Evolutionary conservation across 2,888 invertebrate species (phyloP).

Genomic region (Drosophila monieri): DNA sequence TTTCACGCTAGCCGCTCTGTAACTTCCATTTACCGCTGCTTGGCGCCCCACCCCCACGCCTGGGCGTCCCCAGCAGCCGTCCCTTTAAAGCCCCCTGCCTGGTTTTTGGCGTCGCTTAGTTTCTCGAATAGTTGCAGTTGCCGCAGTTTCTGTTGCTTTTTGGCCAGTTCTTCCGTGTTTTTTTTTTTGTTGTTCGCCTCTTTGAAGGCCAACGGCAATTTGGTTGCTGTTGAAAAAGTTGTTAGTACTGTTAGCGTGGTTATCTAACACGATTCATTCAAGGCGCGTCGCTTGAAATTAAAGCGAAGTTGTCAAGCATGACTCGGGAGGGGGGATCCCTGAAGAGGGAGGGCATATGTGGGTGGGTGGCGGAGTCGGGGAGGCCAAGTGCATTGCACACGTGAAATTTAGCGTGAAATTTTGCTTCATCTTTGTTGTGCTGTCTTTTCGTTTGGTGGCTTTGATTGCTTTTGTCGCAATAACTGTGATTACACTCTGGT

Average conservation of each 20-base stretch:
- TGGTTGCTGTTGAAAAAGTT: conserved; percentile 39
- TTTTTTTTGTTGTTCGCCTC: conserved; percentile 13
- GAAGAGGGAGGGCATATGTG: background rate
- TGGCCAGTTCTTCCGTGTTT: conserved; percentile 15
- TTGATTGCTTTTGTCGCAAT: conserved; percentile 40
- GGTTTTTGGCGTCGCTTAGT: conserved; percentile 66
- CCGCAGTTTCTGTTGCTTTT: conserved; percentile 43
- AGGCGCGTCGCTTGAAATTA: conserved; percentile 72
- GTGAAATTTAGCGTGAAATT: conserved; percentile 77
- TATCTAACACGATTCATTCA: conserved; percentile 79
- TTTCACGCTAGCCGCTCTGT: conserved; percentile 59
- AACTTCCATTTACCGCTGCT: conserved; percentile 14
- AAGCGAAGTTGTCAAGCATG: conserved; percentile 66
- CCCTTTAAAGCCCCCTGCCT: conserved; percentile 28
- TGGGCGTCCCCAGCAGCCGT: background rate
- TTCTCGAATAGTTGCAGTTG: conserved; percentile 63
- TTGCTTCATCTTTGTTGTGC: conserved; percentile 34
- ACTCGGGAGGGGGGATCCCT: too few relatives aligned
- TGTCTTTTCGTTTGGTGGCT: conserved; percentile 17
- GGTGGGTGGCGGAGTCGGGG: conserved; percentile 3
- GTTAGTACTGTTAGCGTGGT: conserved; percentile 51
- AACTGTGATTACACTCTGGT: conserved; percentile 61
- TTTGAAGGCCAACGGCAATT: conserved; percentile 71
- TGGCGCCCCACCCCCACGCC: conserved; percentile 15
- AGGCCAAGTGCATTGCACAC: conserved; percentile 29